Evolutionary conservation across 2,888 invertebrate species (phyloP).

Genomic region (Drosophila niveifrons): DNA sequence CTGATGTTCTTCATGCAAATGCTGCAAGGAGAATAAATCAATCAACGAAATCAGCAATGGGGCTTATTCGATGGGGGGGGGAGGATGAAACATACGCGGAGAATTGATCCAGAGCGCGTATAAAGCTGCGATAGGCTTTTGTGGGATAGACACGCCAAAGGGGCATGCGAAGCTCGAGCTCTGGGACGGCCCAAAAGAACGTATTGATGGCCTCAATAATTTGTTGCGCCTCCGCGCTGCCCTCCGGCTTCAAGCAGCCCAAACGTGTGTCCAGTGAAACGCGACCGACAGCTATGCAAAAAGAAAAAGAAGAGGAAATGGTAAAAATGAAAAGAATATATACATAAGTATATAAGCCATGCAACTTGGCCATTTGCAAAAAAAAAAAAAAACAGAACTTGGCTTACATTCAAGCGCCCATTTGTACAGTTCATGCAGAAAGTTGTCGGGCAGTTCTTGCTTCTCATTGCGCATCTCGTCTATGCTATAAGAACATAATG

Average conservation of each 20-base stretch:
- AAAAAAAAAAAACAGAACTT: neutral
- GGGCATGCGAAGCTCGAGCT: conserved; percentile 91
- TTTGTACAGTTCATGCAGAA: conserved; percentile 94
- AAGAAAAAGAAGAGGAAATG: neutral
- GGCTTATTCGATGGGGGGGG: too few relatives aligned
- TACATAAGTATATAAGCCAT: conserved; percentile 7
- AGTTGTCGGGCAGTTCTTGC: conserved; percentile 91
- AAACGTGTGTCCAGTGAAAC: conserved; percentile 93
- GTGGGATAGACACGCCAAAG: conserved; percentile 91
- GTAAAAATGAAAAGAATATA: neutral
- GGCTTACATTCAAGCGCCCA: conserved; percentile 97
- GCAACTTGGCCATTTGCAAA: conserved; percentile 3
- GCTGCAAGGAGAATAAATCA: conserved; percentile 78
- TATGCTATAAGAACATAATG: conserved; percentile 86
- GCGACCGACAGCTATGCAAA: conserved; percentile 89
- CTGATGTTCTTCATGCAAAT: conserved; percentile 87
- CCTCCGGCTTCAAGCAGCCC: conserved; percentile 89
- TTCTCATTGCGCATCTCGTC: conserved; percentile 88
- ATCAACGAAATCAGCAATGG: conserved; percentile 4
- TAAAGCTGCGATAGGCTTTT: conserved; percentile 89
- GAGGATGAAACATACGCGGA: conserved; percentile 87
- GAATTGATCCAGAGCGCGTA: conserved; percentile 90
- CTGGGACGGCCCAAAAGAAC: conserved; percentile 92
- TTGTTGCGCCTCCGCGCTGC: conserved; percentile 89
- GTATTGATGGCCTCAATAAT: conserved; percentile 92